Conservation (phyloP, 2,113 vertebrate genomes). For the Antidorcas marsupialis region DNA sequence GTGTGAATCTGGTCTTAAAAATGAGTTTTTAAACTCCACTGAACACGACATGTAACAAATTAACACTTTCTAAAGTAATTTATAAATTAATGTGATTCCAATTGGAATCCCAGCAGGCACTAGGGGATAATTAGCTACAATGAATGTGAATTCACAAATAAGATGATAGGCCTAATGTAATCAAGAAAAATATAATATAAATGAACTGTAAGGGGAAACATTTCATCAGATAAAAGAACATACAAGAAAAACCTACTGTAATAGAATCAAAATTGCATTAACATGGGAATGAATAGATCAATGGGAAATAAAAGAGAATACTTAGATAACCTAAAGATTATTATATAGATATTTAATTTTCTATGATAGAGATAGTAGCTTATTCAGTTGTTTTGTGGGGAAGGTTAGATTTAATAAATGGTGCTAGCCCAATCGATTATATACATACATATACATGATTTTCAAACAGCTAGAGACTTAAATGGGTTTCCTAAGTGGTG, state of each 20-base stretch:
- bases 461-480: not conserved
- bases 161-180: not conserved
- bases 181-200: not conserved
- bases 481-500: not conserved
- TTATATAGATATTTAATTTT: not conserved
- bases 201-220: not conserved
- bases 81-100: not conserved
- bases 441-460: not conserved
- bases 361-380: not conserved
- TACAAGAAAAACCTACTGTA: not conserved
- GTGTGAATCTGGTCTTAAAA: not conserved
- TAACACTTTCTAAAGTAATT: not conserved
- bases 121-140: slow-evolving; percentile 4
- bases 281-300: not conserved
- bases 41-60: not conserved
- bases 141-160: slow-evolving; percentile 19
- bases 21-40: not conserved
- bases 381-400: not conserved
- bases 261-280: not conserved
- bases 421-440: not conserved
- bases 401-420: not conserved
- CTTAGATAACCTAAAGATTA: not conserved
- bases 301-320: not conserved
- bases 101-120: not conserved
- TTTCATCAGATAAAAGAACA: not conserved